Base-by-base conservation (phyloP, 1,140 invertebrate species). In the Macrocentrus cingulum region DNA sequence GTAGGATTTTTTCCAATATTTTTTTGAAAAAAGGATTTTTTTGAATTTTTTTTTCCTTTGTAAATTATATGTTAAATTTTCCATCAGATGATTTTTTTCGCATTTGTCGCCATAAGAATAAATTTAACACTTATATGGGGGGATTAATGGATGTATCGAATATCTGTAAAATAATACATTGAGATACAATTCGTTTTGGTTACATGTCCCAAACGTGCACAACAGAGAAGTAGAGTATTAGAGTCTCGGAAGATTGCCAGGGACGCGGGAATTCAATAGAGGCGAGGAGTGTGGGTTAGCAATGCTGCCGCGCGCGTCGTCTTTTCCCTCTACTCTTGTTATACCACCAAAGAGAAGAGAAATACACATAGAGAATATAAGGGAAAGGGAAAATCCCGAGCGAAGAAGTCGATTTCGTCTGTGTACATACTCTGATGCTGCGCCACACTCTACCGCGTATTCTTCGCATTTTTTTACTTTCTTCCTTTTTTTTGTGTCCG, bases 81-180 rank as follows among this genome's bases (percentile, higher is more conserved):
- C n/a, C n/a, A n/a, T n/a, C n/a, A n/a, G n/a, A n/a, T n/a, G n/a
- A n/a, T n/a, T n/a, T n/a, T n/a, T n/a, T n/a, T n/a, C n/a, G n/a
- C n/a, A n/a, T n/a, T n/a, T n/a, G n/a, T n/a, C n/a, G n/a, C n/a
- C n/a, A n/a, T n/a, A n/a, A n/a, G n/a, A n/a, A n/a, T n/a, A n/a
- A n/a, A n/a, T n/a, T n/a, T n/a, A n/a, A n/a, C n/a, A n/a, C n/a
- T n/a, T n/a, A n/a, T n/a, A n/a, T n/a, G n/a, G n/a, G 25, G 67
- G 69, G 75, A 75, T 75, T 76, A 75, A 75, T 74, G 71, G 75
- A 65, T 67, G 65, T 70, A 66, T 69, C 65, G 58, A 67, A 66
- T 56, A 13, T 50, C 22, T 29, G 6, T 9, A 50, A 16, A 34
- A 36, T 6, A 9, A 34, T 50, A 34, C 29, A n/a, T n/a, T n/a